Percentiles rank a stretch among this genome's conserved stretches.
phyloP scores from a whole-genome alignment of 2,113 vertebrate genomes.

The Pantherophis guttatus region DNA sequence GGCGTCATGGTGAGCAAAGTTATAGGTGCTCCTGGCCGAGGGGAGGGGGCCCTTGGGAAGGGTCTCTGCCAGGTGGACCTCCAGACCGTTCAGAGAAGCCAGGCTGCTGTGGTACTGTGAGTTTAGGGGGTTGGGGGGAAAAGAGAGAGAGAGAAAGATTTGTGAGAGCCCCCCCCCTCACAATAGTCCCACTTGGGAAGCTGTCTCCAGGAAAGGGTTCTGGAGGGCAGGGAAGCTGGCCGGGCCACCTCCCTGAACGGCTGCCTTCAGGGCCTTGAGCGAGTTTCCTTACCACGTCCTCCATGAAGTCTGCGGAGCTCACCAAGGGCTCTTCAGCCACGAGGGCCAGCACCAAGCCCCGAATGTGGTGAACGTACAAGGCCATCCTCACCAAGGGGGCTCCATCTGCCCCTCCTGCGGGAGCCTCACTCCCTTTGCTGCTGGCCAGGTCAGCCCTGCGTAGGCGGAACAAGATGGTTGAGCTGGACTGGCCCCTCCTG shows the following conservation, averaged over 20 bases:
- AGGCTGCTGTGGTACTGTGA: slow-evolving; percentile 89
- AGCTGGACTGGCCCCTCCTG: neutral
- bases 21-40: slow-evolving; percentile 67
- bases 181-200: neutral
- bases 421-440: accelerated
- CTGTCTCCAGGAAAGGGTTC: neutral
- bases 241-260: neutral
- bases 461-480: accelerated
- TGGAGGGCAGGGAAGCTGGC: neutral
- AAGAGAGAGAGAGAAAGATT: neutral
- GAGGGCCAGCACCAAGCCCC: slow-evolving; percentile 80
- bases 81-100: slow-evolving; percentile 92
- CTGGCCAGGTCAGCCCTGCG: neutral
- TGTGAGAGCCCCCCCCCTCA: neutral
- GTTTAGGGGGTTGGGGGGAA: neutral
- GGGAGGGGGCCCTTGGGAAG: slow-evolving; percentile 50
- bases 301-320: slow-evolving; percentile 62
- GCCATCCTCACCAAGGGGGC: slow-evolving; percentile 59
- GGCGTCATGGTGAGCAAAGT: slow-evolving; percentile 84
- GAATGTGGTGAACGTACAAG: slow-evolving; percentile 86
- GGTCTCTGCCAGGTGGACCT: slow-evolving; percentile 87
- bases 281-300: slow-evolving; percentile 84
- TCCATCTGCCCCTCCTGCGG: accelerated
- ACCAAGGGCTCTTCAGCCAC: slow-evolving; percentile 80
- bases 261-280: neutral